These are phyloP conservation scores for Caenorhabditis zanzibari DNA, from an alignment of 2,888 invertebrate species.

Conservation along the genomic window DNA sequence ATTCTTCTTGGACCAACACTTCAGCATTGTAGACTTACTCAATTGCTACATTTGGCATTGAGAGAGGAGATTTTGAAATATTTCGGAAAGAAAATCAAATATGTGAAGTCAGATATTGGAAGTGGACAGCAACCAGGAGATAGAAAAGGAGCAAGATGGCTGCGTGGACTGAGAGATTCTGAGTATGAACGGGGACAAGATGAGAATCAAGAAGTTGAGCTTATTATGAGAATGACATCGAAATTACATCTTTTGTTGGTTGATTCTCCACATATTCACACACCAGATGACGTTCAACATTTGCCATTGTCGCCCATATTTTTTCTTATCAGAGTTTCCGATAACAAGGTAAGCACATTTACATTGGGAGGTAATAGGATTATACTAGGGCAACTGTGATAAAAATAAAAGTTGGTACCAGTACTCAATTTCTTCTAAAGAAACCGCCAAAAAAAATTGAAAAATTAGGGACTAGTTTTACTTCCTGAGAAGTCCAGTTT, in stretches of 20 bases:
- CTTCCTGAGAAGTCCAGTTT: neutral
- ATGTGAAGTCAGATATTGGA: slow-evolving; percentile 65
- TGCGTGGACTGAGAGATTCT: slow-evolving; percentile 54
- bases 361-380: slow-evolving; percentile 7
- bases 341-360: slow-evolving; percentile 69
- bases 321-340: slow-evolving; percentile 72
- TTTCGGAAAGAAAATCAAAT: slow-evolving; percentile 63
- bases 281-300: slow-evolving; percentile 70
- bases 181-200: slow-evolving; percentile 57
- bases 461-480: too few species aligned
- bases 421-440: too few species aligned
- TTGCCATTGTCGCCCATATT: slow-evolving; percentile 73
- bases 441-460: too few species aligned
- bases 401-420: neutral
- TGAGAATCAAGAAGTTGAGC: slow-evolving; percentile 63
- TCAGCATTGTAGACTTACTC: slow-evolving; percentile 70
- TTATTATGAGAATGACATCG: slow-evolving; percentile 73
- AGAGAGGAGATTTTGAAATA: slow-evolving; percentile 67
- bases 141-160: slow-evolving; percentile 54
- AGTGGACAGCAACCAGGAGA: slow-evolving; percentile 54
- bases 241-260: slow-evolving; percentile 70
- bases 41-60: slow-evolving; percentile 70
- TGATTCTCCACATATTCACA: slow-evolving; percentile 74
- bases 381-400: slow-evolving; percentile 7
- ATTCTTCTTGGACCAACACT: slow-evolving; percentile 93